These are phyloP conservation scores for Frieseomelitta varia DNA, from an alignment of 1,140 invertebrate genomes.

Conservation along the genomic window DNA sequence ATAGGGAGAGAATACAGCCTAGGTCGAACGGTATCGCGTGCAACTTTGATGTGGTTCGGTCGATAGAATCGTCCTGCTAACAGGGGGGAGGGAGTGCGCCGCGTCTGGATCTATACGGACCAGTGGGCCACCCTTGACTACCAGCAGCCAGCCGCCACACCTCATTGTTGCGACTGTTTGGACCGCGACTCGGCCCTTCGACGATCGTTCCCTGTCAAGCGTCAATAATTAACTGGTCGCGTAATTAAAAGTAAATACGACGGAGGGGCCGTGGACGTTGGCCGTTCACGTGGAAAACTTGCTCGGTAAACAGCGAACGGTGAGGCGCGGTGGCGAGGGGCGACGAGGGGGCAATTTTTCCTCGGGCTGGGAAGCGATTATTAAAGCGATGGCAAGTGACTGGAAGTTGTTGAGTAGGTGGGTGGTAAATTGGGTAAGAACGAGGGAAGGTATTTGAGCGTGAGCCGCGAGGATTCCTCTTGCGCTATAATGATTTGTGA, in stretches of 20 bases:
- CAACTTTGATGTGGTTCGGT: constrained; percentile 79
- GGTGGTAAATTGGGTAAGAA: constrained; percentile 3
- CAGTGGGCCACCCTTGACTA: constrained; percentile 54
- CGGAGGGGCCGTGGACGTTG: not conserved
- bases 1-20: constrained; percentile 15
- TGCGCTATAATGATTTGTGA: not conserved
- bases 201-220: constrained; percentile 53
- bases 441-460: not conserved
- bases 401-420: not conserved
- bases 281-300: constrained; percentile 49
- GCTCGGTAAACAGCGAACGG: constrained; percentile 32
- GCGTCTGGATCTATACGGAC: constrained; percentile 46
- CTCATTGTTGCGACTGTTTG: constrained; percentile 76
- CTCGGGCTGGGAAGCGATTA: not conserved
- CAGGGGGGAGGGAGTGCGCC: not conserved
- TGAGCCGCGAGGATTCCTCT: not conserved
- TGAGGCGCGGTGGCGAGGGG: not conserved
- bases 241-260: constrained; percentile 80
- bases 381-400: not conserved
- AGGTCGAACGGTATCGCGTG: constrained; percentile 73
- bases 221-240: constrained; percentile 78
- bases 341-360: not conserved
- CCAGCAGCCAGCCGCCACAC: constrained; percentile 36
- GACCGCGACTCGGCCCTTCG: constrained; percentile 58
- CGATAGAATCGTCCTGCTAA: constrained; percentile 78